Percentiles rank a stretch among this genome's conserved stretches.
These are phyloP conservation scores for Camponotus floridanus DNA, from an alignment of 1,140 invertebrate genomes.

Conservation along the genomic window DNA sequence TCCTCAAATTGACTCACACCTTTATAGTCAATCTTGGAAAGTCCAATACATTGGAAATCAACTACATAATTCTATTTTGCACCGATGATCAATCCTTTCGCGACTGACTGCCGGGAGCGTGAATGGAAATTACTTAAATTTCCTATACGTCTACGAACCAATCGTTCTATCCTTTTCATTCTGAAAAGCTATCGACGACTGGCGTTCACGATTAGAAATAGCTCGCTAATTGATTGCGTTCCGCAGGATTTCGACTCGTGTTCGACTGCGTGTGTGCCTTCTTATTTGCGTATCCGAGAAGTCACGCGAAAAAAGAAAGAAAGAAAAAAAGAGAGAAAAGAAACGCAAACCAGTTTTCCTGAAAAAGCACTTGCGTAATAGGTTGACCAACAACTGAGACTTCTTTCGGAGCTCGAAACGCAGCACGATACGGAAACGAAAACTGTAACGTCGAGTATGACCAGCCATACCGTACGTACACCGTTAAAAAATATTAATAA, in stretches of 20 bases:
- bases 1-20: not conserved
- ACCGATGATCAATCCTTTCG: not conserved
- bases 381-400: conserved; percentile 1
- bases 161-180: conserved; percentile 31
- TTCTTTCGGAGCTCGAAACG: not conserved
- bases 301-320: not conserved
- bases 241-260: not conserved
- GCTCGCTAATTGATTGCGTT: not conserved
- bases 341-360: conserved; percentile 52
- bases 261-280: not conserved
- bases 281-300: conserved; percentile 33
- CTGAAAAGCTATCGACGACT: not conserved
- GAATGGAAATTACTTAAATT: conserved; percentile 36
- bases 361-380: conserved; percentile 20
- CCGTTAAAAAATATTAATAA: conserved; percentile 69
- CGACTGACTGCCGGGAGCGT: not conserved
- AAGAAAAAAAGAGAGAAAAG: conserved; percentile 5
- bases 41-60: not conserved
- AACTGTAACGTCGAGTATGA: conserved; percentile 33
- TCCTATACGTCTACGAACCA: not conserved
- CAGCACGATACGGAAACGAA: conserved; percentile 40
- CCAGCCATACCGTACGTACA: conserved; percentile 18
- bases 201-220: not conserved
- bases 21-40: conserved; percentile 5
- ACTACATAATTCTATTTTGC: not conserved